Conservation (phyloP, 2,797 vertebrate species). For the Mus spretus region DNA sequence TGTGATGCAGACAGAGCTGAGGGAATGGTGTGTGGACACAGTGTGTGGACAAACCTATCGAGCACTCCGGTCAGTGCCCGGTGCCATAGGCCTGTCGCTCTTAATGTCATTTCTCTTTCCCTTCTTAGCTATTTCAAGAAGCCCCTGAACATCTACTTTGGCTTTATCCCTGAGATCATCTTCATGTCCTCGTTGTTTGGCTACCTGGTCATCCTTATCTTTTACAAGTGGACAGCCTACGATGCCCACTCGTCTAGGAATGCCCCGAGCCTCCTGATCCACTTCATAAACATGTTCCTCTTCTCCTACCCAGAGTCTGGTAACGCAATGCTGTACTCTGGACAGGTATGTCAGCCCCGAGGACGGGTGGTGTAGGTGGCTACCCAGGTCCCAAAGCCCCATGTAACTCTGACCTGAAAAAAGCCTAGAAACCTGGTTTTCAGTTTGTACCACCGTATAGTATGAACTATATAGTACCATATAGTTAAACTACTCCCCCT, state of each 20-base stretch:
- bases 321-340: slow-evolving; percentile 93
- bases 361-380: background rate
- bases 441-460: background rate
- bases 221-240: slow-evolving; percentile 97
- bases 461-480: background rate
- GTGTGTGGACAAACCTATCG: background rate
- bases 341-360: slow-evolving; percentile 92
- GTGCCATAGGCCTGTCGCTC: background rate
- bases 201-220: slow-evolving; percentile 96
- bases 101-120: background rate
- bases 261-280: slow-evolving; percentile 97
- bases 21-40: background rate
- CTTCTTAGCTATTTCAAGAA: slow-evolving; percentile 96
- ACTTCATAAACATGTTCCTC: slow-evolving; percentile 99
- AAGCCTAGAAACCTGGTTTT: slow-evolving; percentile 1
- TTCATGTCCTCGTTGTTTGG: slow-evolving; percentile 97
- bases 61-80: background rate
- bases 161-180: slow-evolving; percentile 97
- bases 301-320: slow-evolving; percentile 94
- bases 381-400: background rate
- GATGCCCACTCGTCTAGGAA: slow-evolving; percentile 91
- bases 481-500: background rate
- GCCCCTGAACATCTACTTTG: slow-evolving; percentile 96
- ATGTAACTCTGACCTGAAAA: slow-evolving; percentile 8
- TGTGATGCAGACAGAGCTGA: background rate